A percentile compares a stretch with the other conserved stretches of the same genome.
phyloP scores from a whole-genome alignment of 2,113 vertebrate genomes.

The Phainopepla nitens region DNA sequence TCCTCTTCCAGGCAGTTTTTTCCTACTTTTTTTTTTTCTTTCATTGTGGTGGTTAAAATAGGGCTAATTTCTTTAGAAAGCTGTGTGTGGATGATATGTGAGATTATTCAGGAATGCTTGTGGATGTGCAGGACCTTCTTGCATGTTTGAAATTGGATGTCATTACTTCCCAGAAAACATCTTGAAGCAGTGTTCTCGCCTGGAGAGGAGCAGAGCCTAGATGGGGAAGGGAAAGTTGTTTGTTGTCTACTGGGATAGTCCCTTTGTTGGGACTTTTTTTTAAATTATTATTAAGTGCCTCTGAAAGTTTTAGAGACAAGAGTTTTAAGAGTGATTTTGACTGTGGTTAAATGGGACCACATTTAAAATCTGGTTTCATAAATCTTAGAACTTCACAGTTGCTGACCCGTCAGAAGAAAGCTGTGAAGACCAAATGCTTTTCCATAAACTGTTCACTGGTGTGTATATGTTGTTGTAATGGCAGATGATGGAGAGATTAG shows the following conservation, averaged over 20 bases:
- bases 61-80: not conserved
- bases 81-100: not conserved
- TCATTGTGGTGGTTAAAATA: not conserved
- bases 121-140: not conserved
- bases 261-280: not conserved
- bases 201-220: not conserved
- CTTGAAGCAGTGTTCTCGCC: not conserved
- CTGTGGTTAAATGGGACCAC: not conserved
- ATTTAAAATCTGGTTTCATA: not conserved
- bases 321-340: not conserved
- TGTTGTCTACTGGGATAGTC: not conserved
- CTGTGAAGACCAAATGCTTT: not conserved
- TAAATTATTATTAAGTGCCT: not conserved
- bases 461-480: not conserved
- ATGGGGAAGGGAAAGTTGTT: not conserved
- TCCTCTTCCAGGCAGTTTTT: not conserved
- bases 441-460: not conserved
- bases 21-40: not conserved
- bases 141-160: not conserved
- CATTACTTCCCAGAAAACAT: not conserved
- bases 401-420: not conserved
- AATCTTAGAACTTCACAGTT: not conserved
- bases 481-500: not conserved
- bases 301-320: not conserved
- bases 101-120: not conserved